A percentile compares a stretch with the other conserved stretches of the same genome.
Conservation (phyloP, 2,888 invertebrate genomes). For the Odontocerum albicorne region DNA sequence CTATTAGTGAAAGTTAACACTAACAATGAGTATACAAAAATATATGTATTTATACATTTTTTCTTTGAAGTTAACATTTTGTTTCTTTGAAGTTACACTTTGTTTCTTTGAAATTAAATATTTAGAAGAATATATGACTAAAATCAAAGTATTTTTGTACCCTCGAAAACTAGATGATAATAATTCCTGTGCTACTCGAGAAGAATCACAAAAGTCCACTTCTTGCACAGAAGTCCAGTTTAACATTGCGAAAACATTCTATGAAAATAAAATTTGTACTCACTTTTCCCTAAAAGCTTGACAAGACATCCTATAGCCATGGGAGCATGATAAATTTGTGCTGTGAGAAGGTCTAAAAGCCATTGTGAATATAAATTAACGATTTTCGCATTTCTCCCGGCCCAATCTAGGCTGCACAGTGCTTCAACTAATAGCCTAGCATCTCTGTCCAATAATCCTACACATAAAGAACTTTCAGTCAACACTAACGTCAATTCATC, state of each 20-base stretch:
- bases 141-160: too few species aligned
- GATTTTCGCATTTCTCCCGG: slow-evolving; percentile 43
- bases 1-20: too few species aligned
- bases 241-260: not conserved
- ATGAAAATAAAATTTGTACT: slow-evolving; percentile 21
- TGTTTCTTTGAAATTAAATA: too few species aligned
- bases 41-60: too few species aligned
- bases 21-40: too few species aligned
- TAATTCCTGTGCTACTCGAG: too few species aligned
- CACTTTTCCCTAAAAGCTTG: slow-evolving; percentile 50
- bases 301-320: slow-evolving; percentile 47
- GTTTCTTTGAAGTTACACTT: too few species aligned
- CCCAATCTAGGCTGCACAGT: slow-evolving; percentile 50
- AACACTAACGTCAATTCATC: slow-evolving; percentile 49
- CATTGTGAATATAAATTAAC: slow-evolving; percentile 48
- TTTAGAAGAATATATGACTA: too few species aligned
- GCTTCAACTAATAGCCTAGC: slow-evolving; percentile 48
- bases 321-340: slow-evolving; percentile 53
- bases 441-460: slow-evolving; percentile 48
- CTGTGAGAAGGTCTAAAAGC: slow-evolving; percentile 49
- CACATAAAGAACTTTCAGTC: slow-evolving; percentile 50
- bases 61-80: too few species aligned
- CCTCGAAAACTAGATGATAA: too few species aligned
- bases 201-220: too few species aligned
- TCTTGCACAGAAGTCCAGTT: too few species aligned